Evolutionary conservation across 2,888 invertebrate species (phyloP), one percentile per base, ranked within the genome.

Genomic region (Apantesis nais): DNA sequence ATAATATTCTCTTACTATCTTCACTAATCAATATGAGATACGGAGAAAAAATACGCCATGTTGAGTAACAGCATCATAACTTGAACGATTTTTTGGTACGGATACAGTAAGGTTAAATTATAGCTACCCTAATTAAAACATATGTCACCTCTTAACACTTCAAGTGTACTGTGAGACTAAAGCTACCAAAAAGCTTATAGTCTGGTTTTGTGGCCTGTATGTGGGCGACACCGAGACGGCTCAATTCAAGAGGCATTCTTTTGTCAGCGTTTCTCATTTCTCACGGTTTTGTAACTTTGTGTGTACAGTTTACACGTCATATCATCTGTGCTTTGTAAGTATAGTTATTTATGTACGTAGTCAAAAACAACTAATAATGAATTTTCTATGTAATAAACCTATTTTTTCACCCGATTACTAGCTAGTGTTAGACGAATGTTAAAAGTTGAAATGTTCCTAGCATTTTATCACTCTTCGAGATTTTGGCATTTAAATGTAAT

Each of bases 231-330:
- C 62, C 63, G 78, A 70, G 70, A 74, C 70, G 62, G 25, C 71
- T 78, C 66, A 73, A 78, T 79, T 66, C n/a, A n/a, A 73, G 60
- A 37, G 62, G 34, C 65, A 67, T 72, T 73, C 73, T 67, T 83
- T 82, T 80, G 78, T 75, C 66, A 67, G 70, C 66, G 70, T 72
- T 68, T 61, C 66, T 77, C 73, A 80, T 84, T 83, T 80, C 84
- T 79, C 82, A 80, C 78, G 75, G 71, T 66, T 74, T 74, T 74
- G 72, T 77, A 68, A 67, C 67, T 65, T 69, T 62, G 68, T 66
- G 14, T 37, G 52, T 61, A 68, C 44, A 44, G 22, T 71, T 65
- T 64, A 41, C 64, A 22, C 58, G n/a, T 41, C n/a, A 48, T 48
- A 34, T 34, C 34, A 29, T 29, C 7, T 29, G 29, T 58, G 58